Evolutionary conservation across 2,888 invertebrate genomes (phyloP).

Genomic region (Drosophila melanocephala): DNA sequence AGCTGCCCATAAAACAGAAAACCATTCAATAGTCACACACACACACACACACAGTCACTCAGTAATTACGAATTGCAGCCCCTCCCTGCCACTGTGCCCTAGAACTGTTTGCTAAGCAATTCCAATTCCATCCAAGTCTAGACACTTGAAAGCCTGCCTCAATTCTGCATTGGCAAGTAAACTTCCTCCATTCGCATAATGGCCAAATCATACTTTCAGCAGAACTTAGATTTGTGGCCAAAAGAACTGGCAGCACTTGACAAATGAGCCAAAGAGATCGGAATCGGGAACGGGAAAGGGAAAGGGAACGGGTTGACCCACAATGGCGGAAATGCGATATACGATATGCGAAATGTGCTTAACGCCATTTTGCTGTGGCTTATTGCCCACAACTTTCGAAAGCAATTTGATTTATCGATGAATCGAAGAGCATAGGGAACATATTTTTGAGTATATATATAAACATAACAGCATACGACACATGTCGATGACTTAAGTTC

Average conservation of each 20-base stretch:
- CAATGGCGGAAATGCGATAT: constrained; percentile 34
- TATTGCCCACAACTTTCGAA: constrained; percentile 16
- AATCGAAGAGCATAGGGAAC: background rate
- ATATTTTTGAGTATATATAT: background rate
- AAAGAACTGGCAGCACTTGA: constrained; percentile 58
- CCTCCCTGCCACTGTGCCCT: background rate
- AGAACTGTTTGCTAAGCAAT: constrained; percentile 42
- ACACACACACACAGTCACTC: constrained; percentile 16
- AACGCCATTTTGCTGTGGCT: constrained; percentile 18
- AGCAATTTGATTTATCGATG: constrained; percentile 30
- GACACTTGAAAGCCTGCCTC: constrained; percentile 61
- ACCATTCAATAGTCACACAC: constrained; percentile 51
- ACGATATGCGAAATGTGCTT: constrained; percentile 42
- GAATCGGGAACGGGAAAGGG: background rate
- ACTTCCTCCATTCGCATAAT: constrained; percentile 42
- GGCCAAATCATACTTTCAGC: constrained; percentile 53
- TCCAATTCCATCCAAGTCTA: constrained; percentile 32
- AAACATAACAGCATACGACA: background rate
- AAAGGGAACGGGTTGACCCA: constrained; percentile 6
- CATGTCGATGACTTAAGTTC: background rate
- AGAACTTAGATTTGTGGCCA: constrained; percentile 38
- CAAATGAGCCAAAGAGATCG: constrained; percentile 49
- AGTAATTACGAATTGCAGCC: constrained; percentile 39
- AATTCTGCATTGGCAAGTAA: constrained; percentile 59
- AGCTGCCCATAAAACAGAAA: constrained; percentile 40